phyloP scores from a whole-genome alignment of 2,113 vertebrate species.

The Aptenodytes patagonicus region DNA sequence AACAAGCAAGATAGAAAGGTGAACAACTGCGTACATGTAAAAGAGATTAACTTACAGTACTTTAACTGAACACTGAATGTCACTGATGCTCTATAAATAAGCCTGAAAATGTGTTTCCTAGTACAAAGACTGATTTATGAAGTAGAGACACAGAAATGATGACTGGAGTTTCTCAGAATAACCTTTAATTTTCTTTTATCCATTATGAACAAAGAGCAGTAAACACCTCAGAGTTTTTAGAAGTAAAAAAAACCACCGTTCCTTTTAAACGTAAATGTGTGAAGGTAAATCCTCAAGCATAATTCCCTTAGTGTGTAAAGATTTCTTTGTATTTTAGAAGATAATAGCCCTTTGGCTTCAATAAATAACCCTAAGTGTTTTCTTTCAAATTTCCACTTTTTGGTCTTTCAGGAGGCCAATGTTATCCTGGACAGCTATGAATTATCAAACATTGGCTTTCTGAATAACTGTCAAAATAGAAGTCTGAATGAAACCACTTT shows the following conservation, averaged over 20 bases:
- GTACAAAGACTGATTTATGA: neutral
- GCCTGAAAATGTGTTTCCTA: neutral
- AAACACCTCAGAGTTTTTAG: neutral
- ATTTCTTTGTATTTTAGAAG: slow-evolving; percentile 39
- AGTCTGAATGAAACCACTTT: neutral
- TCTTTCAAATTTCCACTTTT: neutral
- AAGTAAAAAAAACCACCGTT: neutral
- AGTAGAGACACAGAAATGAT: neutral
- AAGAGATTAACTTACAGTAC: neutral
- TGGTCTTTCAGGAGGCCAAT: neutral
- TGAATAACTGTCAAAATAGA: slow-evolving; percentile 35
- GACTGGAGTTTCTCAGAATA: neutral
- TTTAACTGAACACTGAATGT: slow-evolving; percentile 5
- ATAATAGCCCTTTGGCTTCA: slow-evolving; percentile 25
- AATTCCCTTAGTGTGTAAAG: neutral
- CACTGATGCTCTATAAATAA: slow-evolving; percentile 25
- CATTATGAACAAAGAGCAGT: neutral
- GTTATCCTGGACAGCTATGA: neutral
- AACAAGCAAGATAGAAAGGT: neutral
- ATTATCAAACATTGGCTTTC: slow-evolving; percentile 16
- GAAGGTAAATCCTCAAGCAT: slow-evolving; percentile 28
- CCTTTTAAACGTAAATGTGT: neutral
- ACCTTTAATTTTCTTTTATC: slow-evolving; percentile 6
- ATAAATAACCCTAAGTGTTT: slow-evolving; percentile 25
- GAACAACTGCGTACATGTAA: neutral